Base-by-base conservation (phyloP, 2,113 vertebrate genomes). In the Odontesthes bonariensis region DNA sequence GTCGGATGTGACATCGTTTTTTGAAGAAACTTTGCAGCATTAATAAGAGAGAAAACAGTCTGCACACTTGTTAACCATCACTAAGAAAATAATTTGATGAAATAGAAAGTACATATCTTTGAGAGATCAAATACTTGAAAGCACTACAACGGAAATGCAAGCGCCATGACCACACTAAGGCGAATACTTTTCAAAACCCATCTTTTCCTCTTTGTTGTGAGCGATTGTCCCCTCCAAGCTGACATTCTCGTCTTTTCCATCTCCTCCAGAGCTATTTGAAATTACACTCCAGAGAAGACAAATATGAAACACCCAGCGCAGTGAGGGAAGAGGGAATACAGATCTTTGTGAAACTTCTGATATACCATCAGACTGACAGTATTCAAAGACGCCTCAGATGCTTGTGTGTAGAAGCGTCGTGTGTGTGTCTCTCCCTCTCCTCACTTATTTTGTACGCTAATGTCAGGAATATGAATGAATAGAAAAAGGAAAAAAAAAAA, bases 221-320 rank as follows among this genome's bases (percentile, higher is more conserved):
- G 22, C 77, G 73, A 83, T 79, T 19, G 83, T 79, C 66, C 57
- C 54, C 69, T 23, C 56, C 56, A 46, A 73, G 20, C 72, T 2
- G 5, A 22, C 14, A 1, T 52, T 42, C 38, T 40, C 54, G 14
- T 69, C 42, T 19, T 20, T 55, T 61, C 27, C 35, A 42, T 62
- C 66, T 71, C 38, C 54, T 40, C 60, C 51, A 33, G 54, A 59
- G 49, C 49, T 56, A 63, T 73, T 66, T 46, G 44, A 73, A 75
- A 79, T 65, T 0, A 33, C 40, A 69, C 47, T 60, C 55, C 49
- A 27, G 44, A 69, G 54, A 69, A 22, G 54, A 81, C 62, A 33
- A 32, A 68, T 32, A 31, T 40, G 71, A 74, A 79, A 71, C 19
- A 61, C 19, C n/a, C 32, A 35, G 13, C 27, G 23, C 32, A 42